These are phyloP conservation scores for Embidobia sp. DNA, from an alignment of 2,888 invertebrate genomes.

Conservation along the genomic window DNA sequence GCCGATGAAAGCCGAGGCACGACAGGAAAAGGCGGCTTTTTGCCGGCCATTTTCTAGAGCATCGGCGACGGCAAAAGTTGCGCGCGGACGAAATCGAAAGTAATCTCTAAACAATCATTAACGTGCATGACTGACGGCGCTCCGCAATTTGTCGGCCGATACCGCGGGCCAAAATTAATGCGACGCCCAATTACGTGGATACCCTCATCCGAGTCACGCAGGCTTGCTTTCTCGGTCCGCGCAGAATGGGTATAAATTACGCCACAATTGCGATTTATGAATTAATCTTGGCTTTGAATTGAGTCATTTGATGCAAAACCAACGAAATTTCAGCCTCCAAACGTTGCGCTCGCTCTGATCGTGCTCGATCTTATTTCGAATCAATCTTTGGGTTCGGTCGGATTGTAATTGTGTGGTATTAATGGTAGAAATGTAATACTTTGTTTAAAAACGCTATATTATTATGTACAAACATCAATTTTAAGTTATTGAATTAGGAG, in stretches of 20 bases:
- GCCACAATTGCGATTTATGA: conserved; percentile 12
- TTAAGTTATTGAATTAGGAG: too few species aligned
- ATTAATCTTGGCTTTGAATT: conserved; percentile 14
- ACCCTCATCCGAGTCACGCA: conserved; percentile 12
- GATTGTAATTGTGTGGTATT: too few species aligned
- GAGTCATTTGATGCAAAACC: conserved; percentile 13
- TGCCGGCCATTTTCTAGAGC: conserved; percentile 37
- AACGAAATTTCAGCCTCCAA: not conserved
- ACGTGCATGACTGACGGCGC: conserved; percentile 47
- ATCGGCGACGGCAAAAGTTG: conserved; percentile 44
- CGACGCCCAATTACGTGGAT: conserved; percentile 44
- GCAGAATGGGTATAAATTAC: conserved; percentile 8
- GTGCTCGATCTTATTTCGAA: too few species aligned
- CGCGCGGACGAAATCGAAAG: conserved; percentile 54
- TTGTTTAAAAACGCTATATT: too few species aligned
- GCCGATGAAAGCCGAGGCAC: conserved; percentile 42
- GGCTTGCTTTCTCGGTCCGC: too few species aligned
- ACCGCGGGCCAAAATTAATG: conserved; percentile 52
- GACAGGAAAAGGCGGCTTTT: conserved; percentile 38
- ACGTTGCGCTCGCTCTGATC: too few species aligned
- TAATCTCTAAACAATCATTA: conserved; percentile 37
- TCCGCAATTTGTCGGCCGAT: conserved; percentile 43
- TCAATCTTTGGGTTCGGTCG: too few species aligned
- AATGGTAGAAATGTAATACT: too few species aligned
- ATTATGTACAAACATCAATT: too few species aligned